These are phyloP conservation scores for Pygoscelis adeliae DNA, from an alignment of 2,113 vertebrate genomes.

Conservation along the genomic window DNA sequence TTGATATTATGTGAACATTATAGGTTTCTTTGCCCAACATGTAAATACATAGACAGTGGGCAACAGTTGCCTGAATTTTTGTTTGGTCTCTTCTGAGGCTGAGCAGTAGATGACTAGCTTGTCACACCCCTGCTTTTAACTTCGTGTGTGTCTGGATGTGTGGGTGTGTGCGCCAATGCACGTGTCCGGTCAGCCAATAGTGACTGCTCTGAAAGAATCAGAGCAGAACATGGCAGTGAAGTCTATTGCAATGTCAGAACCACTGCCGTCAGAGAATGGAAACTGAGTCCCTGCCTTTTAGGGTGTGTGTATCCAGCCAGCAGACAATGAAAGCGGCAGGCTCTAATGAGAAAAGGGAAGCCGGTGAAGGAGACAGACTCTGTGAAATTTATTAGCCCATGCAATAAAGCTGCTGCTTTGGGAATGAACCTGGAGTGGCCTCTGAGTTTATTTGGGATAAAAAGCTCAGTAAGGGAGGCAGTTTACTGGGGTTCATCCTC, in stretches of 20 bases:
- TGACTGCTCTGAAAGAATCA: not conserved
- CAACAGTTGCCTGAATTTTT: not conserved
- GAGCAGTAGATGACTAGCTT: not conserved
- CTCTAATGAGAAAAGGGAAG: constrained; percentile 6
- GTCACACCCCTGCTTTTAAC: not conserved
- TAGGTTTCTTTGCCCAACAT: not conserved
- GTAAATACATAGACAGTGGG: not conserved
- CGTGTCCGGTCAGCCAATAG: not conserved
- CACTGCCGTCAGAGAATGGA: not conserved
- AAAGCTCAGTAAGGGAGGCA: constrained; percentile 27
- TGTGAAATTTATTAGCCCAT: constrained; percentile 8
- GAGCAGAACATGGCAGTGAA: not conserved
- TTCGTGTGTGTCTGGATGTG: not conserved
- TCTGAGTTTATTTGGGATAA: constrained; percentile 53
- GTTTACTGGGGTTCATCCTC: constrained; percentile 64
- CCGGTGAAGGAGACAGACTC: not conserved
- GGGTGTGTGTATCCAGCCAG: not conserved
- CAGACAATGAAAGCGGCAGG: constrained; percentile 15
- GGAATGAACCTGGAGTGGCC: constrained; percentile 32
- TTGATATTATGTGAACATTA: not conserved
- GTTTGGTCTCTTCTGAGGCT: not conserved
- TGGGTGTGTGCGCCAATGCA: not conserved
- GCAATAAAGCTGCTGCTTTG: constrained; percentile 23
- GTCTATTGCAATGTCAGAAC: not conserved
- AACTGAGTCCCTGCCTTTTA: not conserved